A percentile compares a stretch with the other conserved stretches of the same genome.
phyloP scores from a whole-genome alignment of 2,113 vertebrate species.

The Melanotaenia duboulayi region DNA sequence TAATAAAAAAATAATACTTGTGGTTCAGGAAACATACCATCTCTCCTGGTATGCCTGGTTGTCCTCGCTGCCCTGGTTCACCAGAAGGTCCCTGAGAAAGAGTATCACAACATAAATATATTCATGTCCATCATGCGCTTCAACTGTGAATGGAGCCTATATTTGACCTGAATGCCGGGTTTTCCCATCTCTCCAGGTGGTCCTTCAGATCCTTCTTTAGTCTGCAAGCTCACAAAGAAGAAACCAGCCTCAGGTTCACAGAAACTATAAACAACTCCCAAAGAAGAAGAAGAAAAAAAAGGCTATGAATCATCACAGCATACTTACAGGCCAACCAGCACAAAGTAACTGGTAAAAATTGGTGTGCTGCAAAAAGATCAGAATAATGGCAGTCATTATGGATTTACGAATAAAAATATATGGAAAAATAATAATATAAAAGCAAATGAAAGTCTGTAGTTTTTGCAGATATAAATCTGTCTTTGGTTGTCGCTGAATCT shows the following conservation, averaged over 20 bases:
- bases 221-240: constrained; percentile 81
- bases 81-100: constrained; percentile 83
- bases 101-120: background rate
- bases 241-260: constrained; percentile 48
- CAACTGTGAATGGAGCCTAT: background rate
- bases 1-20: background rate
- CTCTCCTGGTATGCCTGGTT: constrained; percentile 82
- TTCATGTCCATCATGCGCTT: background rate
- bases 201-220: constrained; percentile 80
- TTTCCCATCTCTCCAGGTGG: constrained; percentile 86
- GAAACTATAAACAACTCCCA: background rate
- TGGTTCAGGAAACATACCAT: constrained; percentile 73
- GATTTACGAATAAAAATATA: background rate
- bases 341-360: constrained; percentile 87
- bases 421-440: background rate
- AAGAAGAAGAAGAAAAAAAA: constrained; percentile 1
- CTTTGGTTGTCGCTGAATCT: constrained; percentile 3
- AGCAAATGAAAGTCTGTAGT: background rate
- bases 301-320: background rate
- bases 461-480: background rate
- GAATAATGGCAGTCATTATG: background rate
- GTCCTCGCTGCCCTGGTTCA: constrained; percentile 82
- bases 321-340: constrained; percentile 91
- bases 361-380: constrained; percentile 82
- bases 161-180: constrained; percentile 83